These are phyloP conservation scores for Elaphurus davidianus DNA, from an alignment of 2,113 vertebrate genomes.

Conservation along the genomic window DNA sequence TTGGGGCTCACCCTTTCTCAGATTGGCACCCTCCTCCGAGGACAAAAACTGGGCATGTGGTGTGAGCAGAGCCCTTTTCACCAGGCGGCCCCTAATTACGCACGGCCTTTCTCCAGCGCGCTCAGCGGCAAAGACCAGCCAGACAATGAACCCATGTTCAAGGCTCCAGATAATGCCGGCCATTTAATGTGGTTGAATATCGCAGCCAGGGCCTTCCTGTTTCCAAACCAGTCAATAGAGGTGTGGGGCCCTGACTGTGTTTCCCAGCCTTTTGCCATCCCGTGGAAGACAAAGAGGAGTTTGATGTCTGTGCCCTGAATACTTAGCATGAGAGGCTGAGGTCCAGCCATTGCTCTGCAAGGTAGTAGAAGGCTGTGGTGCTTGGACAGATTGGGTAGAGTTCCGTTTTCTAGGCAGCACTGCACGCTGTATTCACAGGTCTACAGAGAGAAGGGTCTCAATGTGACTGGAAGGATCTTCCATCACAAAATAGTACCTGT, in stretches of 20 bases:
- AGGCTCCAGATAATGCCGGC: slow-evolving; percentile 68
- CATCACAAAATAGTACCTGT: background rate
- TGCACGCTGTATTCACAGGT: background rate
- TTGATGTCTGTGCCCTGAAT: slow-evolving; percentile 68
- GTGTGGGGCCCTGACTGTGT: slow-evolving; percentile 64
- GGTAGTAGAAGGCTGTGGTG: background rate
- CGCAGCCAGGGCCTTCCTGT: slow-evolving; percentile 73
- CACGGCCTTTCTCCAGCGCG: slow-evolving; percentile 55
- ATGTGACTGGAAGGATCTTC: background rate
- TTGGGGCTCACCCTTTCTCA: slow-evolving; percentile 53
- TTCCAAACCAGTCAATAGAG: slow-evolving; percentile 75
- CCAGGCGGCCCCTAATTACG: slow-evolving; percentile 48
- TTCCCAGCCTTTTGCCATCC: slow-evolving; percentile 74
- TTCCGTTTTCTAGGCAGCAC: background rate
- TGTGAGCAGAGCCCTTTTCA: slow-evolving; percentile 23
- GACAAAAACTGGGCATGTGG: slow-evolving; percentile 52
- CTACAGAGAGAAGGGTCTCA: background rate
- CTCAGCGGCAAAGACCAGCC: slow-evolving; percentile 52
- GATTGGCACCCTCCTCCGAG: slow-evolving; percentile 28
- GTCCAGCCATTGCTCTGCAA: background rate
- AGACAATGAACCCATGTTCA: slow-evolving; percentile 75
- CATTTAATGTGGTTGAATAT: slow-evolving; percentile 75
- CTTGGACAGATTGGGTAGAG: background rate
- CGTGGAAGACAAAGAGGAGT: slow-evolving; percentile 70
- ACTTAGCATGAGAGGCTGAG: slow-evolving; percentile 39